Conservation (phyloP, 2,113 vertebrate genomes). For the Probosciger aterrimus region DNA sequence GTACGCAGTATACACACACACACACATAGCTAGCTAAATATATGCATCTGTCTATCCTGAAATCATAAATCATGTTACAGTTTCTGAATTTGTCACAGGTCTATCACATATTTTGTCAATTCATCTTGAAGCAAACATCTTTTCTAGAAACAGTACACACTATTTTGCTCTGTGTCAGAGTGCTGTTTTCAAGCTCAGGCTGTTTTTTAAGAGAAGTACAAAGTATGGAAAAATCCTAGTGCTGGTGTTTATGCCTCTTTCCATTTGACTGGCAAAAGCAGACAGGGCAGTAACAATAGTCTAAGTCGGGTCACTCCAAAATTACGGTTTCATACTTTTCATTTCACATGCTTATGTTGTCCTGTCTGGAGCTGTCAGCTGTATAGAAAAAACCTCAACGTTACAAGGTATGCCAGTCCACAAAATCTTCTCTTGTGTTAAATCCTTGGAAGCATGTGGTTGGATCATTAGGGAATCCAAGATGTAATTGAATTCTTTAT, state of each 20-base stretch:
- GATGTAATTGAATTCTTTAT: background rate
- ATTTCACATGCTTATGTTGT: background rate
- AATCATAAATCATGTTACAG: background rate
- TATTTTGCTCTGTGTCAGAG: background rate
- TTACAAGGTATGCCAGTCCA: accelerated
- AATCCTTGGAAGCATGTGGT: background rate
- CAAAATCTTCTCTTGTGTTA: background rate
- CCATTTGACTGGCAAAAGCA: background rate
- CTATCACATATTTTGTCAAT: background rate
- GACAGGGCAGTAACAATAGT: background rate
- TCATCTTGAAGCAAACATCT: background rate
- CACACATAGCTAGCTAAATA: accelerated
- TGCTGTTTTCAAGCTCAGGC: background rate
- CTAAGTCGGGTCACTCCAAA: background rate
- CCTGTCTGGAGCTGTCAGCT: background rate
- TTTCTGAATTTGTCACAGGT: background rate
- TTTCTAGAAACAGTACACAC: background rate
- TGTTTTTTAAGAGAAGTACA: background rate
- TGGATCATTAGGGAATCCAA: background rate
- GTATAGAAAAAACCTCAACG: accelerated
- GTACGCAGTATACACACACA: too few relatives aligned
- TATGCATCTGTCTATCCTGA: background rate
- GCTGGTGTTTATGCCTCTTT: background rate
- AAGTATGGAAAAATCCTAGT: background rate
- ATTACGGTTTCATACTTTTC: background rate